A percentile compares a stretch with the other conserved stretches of the same genome.
Conservation (phyloP, 2,113 vertebrate genomes). For the Danio rerio region GRCz12tu NC_133190.1:24432501-24433000, state of each 20-base stretch:
- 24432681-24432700: constrained; percentile 18
- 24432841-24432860: constrained; percentile 41
- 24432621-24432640: constrained; percentile 5
- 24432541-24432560: constrained; percentile 68
- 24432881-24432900: not conserved
- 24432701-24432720: constrained; percentile 16
- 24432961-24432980: constrained; percentile 19
- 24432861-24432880: constrained; percentile 19
- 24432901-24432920: constrained; percentile 18
- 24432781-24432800: constrained; percentile 40
- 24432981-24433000: constrained; percentile 22
- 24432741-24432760: constrained; percentile 45
- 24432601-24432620: constrained; percentile 19
- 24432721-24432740: constrained; percentile 26
- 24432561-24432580: constrained; percentile 79
- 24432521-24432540: constrained; percentile 71
- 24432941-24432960: constrained; percentile 14
- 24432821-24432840: constrained; percentile 32
- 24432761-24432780: constrained; percentile 52
- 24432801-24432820: constrained; percentile 22
- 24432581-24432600: constrained; percentile 81
- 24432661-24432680: not conserved
- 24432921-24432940: constrained; percentile 21
- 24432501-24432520: constrained; percentile 83
- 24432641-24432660: constrained; percentile 20